These are phyloP conservation scores for Cephalopachus bancanus DNA, from an alignment of 2,797 vertebrate species.

Conservation along the genomic window DNA sequence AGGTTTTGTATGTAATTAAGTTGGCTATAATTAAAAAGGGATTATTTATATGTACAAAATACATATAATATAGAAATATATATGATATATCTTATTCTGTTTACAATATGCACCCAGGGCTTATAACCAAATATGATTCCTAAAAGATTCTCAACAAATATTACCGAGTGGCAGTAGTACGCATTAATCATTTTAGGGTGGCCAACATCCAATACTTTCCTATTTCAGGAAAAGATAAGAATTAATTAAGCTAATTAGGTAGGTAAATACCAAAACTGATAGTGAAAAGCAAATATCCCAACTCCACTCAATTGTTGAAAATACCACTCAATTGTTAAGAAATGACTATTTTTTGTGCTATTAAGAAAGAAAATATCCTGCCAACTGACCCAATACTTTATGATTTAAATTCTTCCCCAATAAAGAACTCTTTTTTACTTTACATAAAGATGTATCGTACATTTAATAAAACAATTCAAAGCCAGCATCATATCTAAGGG, in stretches of 20 bases:
- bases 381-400: not conserved
- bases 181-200: not conserved
- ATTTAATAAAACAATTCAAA: not conserved
- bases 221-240: not conserved
- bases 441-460: not conserved
- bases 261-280: not conserved
- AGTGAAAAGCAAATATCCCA: not conserved
- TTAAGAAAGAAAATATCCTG: constrained; percentile 4
- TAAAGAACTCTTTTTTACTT: not conserved
- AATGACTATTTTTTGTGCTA: not conserved
- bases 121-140: not conserved
- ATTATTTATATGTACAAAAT: no score
- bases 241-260: not conserved
- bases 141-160: not conserved
- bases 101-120: not conserved
- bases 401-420: not conserved
- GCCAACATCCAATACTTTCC: not conserved
- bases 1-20: no score
- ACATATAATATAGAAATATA: no score
- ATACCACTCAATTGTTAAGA: not conserved
- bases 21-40: no score
- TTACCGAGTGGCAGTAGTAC: not conserved
- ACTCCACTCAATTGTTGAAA: constrained; percentile 26
- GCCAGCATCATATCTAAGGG: not conserved
- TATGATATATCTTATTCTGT: not conserved